phyloP scores from a whole-genome alignment of 2,888 invertebrate genomes.

The Lutraria lutraria region DNA sequence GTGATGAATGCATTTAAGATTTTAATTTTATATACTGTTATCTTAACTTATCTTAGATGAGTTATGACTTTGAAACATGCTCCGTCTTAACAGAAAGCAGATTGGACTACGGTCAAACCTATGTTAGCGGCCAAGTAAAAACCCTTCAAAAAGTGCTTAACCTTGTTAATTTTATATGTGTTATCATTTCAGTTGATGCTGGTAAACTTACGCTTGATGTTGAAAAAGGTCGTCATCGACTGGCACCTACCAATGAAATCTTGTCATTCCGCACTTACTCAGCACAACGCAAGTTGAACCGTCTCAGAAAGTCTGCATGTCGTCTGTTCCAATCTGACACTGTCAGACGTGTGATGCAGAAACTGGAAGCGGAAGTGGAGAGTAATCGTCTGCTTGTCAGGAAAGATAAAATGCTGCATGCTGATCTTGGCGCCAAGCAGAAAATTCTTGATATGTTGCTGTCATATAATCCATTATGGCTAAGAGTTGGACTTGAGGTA shows the following conservation, averaged over 20 bases:
- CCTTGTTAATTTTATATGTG: background rate
- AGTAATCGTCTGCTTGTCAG: conserved; percentile 92
- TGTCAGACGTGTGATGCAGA: conserved; percentile 90
- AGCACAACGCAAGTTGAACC: conserved; percentile 84
- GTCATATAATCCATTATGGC: conserved; percentile 96
- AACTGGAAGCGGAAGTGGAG: conserved; percentile 91
- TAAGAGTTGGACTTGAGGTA: conserved; percentile 93
- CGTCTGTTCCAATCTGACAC: conserved; percentile 90
- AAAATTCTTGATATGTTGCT: conserved; percentile 92
- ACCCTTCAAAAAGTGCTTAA: no score
- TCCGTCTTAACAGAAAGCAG: no score
- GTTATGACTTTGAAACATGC: no score
- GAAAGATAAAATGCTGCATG: conserved; percentile 92
- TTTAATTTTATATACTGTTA: no score
- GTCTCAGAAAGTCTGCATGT: conserved; percentile 87
- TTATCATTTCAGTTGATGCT: conserved; percentile 82
- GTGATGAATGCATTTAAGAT: no score
- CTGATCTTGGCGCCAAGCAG: conserved; percentile 92
- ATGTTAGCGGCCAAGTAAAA: no score
- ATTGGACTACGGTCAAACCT: no score
- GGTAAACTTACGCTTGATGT: conserved; percentile 77
- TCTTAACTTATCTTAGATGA: no score
- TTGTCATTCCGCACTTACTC: conserved; percentile 86
- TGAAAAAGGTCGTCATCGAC: conserved; percentile 58
- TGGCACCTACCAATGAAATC: conserved; percentile 86